Percentiles rank a stretch among this genome's conserved stretches.
These are phyloP conservation scores for Trichacis sp. DNA, from an alignment of 2,888 invertebrate genomes.

Conservation along the genomic window DNA sequence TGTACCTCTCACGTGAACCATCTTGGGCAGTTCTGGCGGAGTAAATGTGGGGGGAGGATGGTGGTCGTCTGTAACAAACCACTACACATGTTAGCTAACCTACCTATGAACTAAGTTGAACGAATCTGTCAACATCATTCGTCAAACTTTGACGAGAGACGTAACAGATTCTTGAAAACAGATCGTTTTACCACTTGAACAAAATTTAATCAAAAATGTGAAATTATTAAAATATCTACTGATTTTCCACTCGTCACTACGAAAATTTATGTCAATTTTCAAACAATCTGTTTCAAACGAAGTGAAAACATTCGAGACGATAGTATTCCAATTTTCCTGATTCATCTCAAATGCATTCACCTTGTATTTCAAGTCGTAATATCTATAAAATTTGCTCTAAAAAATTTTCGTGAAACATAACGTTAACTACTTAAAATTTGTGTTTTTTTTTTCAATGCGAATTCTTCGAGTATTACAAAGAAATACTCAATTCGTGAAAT, in stretches of 20 bases:
- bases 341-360: neutral
- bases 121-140: conserved; percentile 14
- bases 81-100: conserved; percentile 69
- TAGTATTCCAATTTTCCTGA: too few species aligned
- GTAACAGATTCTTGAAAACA: conserved; percentile 11
- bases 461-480: too few species aligned
- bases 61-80: conserved; percentile 92
- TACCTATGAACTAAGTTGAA: conserved; percentile 57
- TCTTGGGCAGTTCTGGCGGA: conserved; percentile 99
- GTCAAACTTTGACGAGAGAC: conserved; percentile 1
- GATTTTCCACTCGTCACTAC: too few species aligned
- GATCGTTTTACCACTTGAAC: conserved; percentile 6
- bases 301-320: neutral
- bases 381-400: too few species aligned
- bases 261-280: too few species aligned
- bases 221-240: too few species aligned
- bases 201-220: too few species aligned
- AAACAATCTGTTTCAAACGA: conserved; percentile 4
- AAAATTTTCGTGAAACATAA: too few species aligned
- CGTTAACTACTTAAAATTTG: too few species aligned
- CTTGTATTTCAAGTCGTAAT: too few species aligned
- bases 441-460: too few species aligned
- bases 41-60: conserved; percentile 98
- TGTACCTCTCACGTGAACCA: conserved; percentile 96
- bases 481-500: too few species aligned